These are phyloP conservation scores for Mamestra brassicae DNA, from an alignment of 2,888 invertebrate genomes.

Conservation along the genomic window DNA sequence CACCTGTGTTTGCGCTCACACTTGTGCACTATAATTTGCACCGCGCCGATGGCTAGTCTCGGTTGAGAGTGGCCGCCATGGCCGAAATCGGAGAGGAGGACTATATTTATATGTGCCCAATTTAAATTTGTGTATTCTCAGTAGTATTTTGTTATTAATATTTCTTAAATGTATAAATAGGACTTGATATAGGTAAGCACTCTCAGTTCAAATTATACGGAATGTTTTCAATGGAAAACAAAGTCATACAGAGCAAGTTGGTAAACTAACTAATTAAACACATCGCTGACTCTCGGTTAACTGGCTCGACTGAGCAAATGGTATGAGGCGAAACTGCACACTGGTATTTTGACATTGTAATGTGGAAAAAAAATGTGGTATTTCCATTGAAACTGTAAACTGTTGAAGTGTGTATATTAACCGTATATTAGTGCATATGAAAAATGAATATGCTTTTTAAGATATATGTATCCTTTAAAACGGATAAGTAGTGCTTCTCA, in stretches of 20 bases:
- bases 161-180: too few species aligned
- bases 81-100: too few species aligned
- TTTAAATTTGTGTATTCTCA: neutral
- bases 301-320: slow-evolving; percentile 16
- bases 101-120: too few species aligned
- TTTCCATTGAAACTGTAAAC: neutral
- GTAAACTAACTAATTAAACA: slow-evolving; percentile 49
- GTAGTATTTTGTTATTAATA: too few species aligned
- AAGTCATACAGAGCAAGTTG: slow-evolving; percentile 29
- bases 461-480: neutral
- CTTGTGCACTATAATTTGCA: too few species aligned
- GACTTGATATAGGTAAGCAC: neutral
- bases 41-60: too few species aligned
- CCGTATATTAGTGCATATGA: neutral
- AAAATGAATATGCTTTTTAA: neutral
- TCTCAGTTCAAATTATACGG: neutral
- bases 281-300: slow-evolving; percentile 27
- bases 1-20: too few species aligned
- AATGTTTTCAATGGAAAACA: slow-evolving; percentile 26
- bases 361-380: neutral
- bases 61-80: too few species aligned
- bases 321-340: slow-evolving; percentile 25
- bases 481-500: neutral
- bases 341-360: slow-evolving; percentile 4
- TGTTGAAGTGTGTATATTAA: neutral